Percentiles rank a stretch among this genome's conserved stretches.
Evolutionary conservation across 2,113 vertebrate species (phyloP).

Genomic region (Lipotes vexillifer): DNA sequence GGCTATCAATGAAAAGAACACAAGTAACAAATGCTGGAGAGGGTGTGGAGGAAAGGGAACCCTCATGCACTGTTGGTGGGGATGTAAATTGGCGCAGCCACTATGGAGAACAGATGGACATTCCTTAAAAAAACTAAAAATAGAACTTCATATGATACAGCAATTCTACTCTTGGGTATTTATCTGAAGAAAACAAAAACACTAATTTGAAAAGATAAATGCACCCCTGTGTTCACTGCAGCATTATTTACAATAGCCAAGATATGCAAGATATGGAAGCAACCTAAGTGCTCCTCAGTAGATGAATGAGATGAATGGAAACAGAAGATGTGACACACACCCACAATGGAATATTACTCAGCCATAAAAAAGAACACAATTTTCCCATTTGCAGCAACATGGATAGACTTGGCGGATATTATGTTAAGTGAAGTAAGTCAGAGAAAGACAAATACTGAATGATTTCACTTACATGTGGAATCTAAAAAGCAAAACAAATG

Average conservation of each 20-base stretch:
- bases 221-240: too few species aligned
- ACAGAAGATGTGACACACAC: background rate
- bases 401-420: background rate
- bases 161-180: too few species aligned
- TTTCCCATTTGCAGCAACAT: background rate
- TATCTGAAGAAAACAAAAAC: too few species aligned
- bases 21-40: background rate
- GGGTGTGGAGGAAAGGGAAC: background rate
- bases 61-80: too few species aligned
- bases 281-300: background rate
- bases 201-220: too few species aligned
- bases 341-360: background rate
- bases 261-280: background rate
- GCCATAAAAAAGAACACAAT: background rate
- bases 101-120: too few species aligned
- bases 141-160: too few species aligned
- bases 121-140: too few species aligned
- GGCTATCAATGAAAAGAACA: background rate
- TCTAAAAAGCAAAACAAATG: background rate
- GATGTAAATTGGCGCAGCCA: too few species aligned
- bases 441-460: background rate
- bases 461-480: background rate
- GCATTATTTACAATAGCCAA: too few species aligned
- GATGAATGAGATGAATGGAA: background rate
- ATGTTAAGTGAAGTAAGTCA: background rate